Evolutionary conservation across 1,140 invertebrate genomes (phyloP), one percentile per base, ranked within the genome.

Genomic region (Gryllus bimaculatus): DNA sequence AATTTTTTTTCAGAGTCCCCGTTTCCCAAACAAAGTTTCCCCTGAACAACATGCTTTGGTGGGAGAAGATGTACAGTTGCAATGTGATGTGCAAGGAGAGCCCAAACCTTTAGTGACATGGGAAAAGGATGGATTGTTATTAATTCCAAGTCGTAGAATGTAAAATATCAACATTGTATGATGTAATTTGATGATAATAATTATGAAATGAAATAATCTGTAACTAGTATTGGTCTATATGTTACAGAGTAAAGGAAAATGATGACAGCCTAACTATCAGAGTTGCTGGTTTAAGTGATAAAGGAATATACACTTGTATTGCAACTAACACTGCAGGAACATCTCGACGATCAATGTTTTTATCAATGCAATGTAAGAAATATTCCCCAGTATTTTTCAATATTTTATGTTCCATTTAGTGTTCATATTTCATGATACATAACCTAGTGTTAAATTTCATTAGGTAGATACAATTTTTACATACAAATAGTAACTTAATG

Each of bases 31-130:
- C 18, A 66, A 66, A 66, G 54, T 18, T 13, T 66, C 54, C 18
- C 54, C 54, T 3, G 54, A 66, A 18, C 10, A 66, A 66, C 18
- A 66, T 66, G 54, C 74, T 20, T 75, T 75, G 7, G 77, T 66
- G 48, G 80, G 76, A 8, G 48, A 78, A 1, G 49, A 81, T 26
- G 74, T 83, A 7, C 81, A 80, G 47, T 74, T 84, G n/a, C 81
- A 78, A 8, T 90, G 89, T 82, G 85, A 88, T 81, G 84, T 85
- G 0, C 81, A 80, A 54, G 89, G 89, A n/a, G 84, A 87, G 77
- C 89, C 89, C 7, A 79, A 81, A 49, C 88, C 89, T 8, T 66
- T 79, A 8, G 83, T 88, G 26, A 81, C 80, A 13, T 88, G 87
- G 87, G 80, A 82, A 18, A 86, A 85, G 78, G 82, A 86, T 80